phyloP scores from a whole-genome alignment of 1,140 invertebrate species.

The Apis laboriosa region DNA sequence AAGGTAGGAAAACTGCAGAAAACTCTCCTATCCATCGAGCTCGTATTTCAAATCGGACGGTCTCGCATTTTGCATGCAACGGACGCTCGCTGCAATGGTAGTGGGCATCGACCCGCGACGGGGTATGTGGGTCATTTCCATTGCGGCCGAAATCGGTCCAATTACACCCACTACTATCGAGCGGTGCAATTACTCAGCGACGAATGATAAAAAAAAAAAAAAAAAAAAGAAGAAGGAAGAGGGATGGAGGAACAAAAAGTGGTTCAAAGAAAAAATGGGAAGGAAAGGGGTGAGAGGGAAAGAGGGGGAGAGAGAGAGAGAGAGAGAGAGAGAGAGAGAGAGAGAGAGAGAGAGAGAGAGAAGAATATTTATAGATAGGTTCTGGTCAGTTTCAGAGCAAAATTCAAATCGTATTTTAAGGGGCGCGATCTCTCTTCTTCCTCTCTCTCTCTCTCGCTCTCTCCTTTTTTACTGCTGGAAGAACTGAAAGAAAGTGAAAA shows the following conservation, averaged over 20 bases:
- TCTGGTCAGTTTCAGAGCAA: not conserved
- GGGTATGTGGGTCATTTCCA: conserved; percentile 61
- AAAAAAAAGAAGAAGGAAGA: not conserved
- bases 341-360: not conserved
- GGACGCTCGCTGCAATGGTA: not conserved
- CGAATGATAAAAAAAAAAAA: not conserved
- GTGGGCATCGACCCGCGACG: conserved; percentile 38
- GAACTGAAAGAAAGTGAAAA: conserved; percentile 39
- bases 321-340: not conserved
- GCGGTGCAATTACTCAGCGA: conserved; percentile 60
- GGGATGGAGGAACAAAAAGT: not conserved
- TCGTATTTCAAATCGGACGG: conserved; percentile 64
- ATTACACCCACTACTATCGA: conserved; percentile 58
- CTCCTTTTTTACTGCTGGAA: not conserved
- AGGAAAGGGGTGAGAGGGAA: too few relatives aligned
- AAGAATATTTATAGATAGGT: conserved; percentile 55
- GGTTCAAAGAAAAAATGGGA: not conserved
- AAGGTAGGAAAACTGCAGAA: conserved; percentile 10
- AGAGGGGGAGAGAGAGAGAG: not conserved
- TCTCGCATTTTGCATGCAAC: conserved; percentile 57
- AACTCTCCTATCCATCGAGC: conserved; percentile 34
- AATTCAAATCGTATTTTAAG: conserved; percentile 48
- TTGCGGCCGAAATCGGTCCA: conserved; percentile 59
- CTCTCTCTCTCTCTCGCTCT: not conserved
- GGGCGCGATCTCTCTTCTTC: conserved; percentile 47